These are phyloP conservation scores for Lepidurus couesii DNA, from an alignment of 1,140 invertebrate species.

Conservation along the genomic window DNA sequence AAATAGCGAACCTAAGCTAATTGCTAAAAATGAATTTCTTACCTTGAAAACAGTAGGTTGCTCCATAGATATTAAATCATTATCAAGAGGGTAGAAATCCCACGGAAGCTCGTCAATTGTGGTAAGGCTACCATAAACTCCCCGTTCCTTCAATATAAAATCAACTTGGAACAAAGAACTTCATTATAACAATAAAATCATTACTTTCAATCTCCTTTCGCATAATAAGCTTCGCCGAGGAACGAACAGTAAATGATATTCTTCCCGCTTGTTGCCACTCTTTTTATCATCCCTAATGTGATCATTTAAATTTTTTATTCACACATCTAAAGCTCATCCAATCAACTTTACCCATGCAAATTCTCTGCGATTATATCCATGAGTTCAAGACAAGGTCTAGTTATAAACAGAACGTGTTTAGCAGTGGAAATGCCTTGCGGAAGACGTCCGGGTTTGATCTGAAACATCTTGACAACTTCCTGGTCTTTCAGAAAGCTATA, in stretches of 20 bases:
- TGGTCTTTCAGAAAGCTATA: constrained; percentile 72
- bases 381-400: constrained; percentile 68
- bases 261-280: constrained; percentile 41
- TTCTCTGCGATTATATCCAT: constrained; percentile 83
- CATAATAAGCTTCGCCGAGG: constrained; percentile 80
- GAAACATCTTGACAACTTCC: constrained; percentile 71
- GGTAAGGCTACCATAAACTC: constrained; percentile 70
- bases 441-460: constrained; percentile 60
- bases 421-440: constrained; percentile 57
- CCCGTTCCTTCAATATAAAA: constrained; percentile 59
- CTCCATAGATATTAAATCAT: constrained; percentile 90
- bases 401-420: constrained; percentile 82
- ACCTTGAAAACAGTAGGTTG: constrained; percentile 67
- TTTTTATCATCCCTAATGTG: not conserved
- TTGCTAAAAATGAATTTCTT: constrained; percentile 36
- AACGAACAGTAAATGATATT: constrained; percentile 72
- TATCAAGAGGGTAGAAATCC: constrained; percentile 85
- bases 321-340: not conserved
- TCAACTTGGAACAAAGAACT: not conserved
- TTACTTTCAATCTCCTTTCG: constrained; percentile 64
- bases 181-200: not conserved
- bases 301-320: not conserved
- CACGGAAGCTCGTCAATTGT: constrained; percentile 78
- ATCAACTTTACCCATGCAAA: constrained; percentile 55
- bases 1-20: not conserved